Base-by-base conservation (phyloP, 2,888 invertebrate genomes). In the Callyntrura guangdongensis region DNA sequence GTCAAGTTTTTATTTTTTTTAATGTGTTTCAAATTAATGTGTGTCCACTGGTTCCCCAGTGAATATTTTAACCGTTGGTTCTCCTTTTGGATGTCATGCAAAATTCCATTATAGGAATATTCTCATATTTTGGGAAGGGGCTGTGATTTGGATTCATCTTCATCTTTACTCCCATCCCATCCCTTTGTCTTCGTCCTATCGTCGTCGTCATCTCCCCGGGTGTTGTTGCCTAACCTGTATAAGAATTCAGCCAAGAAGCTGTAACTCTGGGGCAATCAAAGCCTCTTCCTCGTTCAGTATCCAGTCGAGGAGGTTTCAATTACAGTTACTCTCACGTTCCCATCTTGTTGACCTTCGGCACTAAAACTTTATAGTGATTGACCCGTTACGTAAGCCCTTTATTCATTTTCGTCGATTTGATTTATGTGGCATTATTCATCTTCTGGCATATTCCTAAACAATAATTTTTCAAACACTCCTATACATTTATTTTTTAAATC, bases 351-450 rank as follows among this genome's bases (percentile, higher is more conserved):
- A 9, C 93, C n/a, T n/a, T n/a, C n/a, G n/a, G n/a, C n/a, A n/a
- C n/a, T n/a, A n/a, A n/a, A n/a, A n/a, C 94, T 91, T 95, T 95
- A 90, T 96, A 96, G 91, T 95, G 95, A 11, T 83, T 83, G 5
- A 83, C 82, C 82, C 64, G 95, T 92, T 95, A 95, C 8, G 96
- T 96, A 79, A 96, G 95, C n/a, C 96, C 95, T 94, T 96, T 96
- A 94, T 96, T 96, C 94, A 96, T 96, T 95, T 96, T 96, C 94
- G 94, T 96, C 96, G 94, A 96, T 96, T 91, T 96, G 95, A 94
- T 96, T 96, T 86, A 96, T 92, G 77, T 92, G 93, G 45, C 91
- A 86, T 56, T 91, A 83, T 79, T 91, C 87, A 69, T 87, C 87
- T 27, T 91, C 87, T 90, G 96, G 95, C 96, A 96, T 96, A 47